phyloP scores from a whole-genome alignment of 2,797 vertebrate species.

The Squalus acanthias region DNA sequence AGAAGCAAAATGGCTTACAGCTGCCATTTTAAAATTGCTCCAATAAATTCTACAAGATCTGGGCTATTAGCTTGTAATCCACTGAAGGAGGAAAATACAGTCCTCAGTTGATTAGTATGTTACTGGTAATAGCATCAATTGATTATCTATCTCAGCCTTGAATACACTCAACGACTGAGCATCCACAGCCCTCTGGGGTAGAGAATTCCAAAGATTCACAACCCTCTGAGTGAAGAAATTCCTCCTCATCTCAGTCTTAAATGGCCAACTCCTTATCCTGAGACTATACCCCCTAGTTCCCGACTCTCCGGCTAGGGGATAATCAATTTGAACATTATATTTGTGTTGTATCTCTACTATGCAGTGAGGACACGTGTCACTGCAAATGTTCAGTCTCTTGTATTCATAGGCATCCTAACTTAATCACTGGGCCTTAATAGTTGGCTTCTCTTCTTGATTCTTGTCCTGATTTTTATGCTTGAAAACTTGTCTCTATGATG shows the following conservation, averaged over 20 bases:
- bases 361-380: neutral
- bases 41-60: neutral
- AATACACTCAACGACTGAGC: too few species aligned
- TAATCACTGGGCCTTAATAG: neutral
- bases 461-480: neutral
- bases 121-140: neutral
- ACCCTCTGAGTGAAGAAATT: too few species aligned
- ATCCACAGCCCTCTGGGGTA: too few species aligned
- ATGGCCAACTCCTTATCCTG: too few species aligned
- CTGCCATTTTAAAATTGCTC: conserved; percentile 6
- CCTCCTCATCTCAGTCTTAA: too few species aligned
- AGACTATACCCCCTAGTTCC: too few species aligned
- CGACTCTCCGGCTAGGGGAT: neutral
- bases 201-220: too few species aligned
- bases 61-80: neutral
- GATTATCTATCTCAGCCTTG: neutral
- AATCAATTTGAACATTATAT: neutral
- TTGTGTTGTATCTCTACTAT: neutral
- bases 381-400: neutral
- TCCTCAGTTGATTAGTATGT: neutral
- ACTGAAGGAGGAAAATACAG: neutral
- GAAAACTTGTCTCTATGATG: neutral
- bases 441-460: neutral
- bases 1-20: neutral
- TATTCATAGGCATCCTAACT: neutral